phyloP scores from a whole-genome alignment of 1,140 invertebrate species.

The Radopholus similis region DNA sequence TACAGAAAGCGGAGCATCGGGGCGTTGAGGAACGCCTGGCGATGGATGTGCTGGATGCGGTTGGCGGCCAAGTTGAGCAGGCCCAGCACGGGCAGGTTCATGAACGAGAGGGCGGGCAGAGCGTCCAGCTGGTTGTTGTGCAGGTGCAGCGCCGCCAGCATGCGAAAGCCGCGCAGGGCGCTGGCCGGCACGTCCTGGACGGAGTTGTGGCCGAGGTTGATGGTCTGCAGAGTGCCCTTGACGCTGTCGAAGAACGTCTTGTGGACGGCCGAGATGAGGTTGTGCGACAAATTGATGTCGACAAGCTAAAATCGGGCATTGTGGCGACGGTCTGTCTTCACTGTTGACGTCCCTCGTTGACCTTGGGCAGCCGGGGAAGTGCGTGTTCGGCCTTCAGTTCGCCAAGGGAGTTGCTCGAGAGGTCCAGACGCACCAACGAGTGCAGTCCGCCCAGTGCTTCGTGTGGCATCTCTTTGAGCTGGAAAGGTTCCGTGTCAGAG shows the following conservation, averaged over 20 bases:
- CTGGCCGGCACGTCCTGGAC: conserved; percentile 52
- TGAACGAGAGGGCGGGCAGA: conserved; percentile 51
- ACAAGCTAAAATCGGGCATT: conserved; percentile 46
- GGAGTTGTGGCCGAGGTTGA: conserved; percentile 56
- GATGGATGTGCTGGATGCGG: conserved; percentile 45
- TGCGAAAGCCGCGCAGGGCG: conserved; percentile 58
- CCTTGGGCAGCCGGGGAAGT: conserved; percentile 50
- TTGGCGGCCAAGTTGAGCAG: conserved; percentile 56
- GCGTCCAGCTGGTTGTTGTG: conserved; percentile 48
- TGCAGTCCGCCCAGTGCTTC: conserved; percentile 37
- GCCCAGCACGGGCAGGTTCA: conserved; percentile 54
- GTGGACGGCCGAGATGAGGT: conserved; percentile 50
- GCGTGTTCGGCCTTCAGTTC: conserved; percentile 47
- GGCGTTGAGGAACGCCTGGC: conserved; percentile 58
- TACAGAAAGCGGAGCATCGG: conserved; percentile 56
- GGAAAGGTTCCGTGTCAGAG: conserved; percentile 28
- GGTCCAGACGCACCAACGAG: conserved; percentile 40
- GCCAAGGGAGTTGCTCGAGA: conserved; percentile 53
- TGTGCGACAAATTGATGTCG: conserved; percentile 56
- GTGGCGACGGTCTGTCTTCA: background rate
- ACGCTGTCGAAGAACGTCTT: conserved; percentile 54
- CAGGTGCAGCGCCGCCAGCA: conserved; percentile 52
- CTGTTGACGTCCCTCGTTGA: conserved; percentile 1
- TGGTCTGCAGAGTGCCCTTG: conserved; percentile 56
- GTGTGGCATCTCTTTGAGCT: conserved; percentile 14